These are phyloP conservation scores for Platyura marginata DNA, from an alignment of 1,140 invertebrate genomes.

Conservation along the genomic window DNA sequence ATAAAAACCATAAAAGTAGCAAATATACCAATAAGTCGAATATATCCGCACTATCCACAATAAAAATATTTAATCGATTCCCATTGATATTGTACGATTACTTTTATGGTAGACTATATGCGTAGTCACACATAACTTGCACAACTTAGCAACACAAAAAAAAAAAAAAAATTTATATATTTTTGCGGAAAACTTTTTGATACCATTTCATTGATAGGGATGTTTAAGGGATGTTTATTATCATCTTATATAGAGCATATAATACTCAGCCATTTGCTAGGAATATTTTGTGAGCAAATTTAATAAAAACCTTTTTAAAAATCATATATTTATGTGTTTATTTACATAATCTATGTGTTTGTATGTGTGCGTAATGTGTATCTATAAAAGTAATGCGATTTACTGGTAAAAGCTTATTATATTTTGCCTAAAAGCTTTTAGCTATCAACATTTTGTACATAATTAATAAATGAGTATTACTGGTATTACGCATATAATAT, in stretches of 20 bases:
- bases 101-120: too few species aligned
- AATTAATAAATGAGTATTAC: neutral
- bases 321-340: neutral
- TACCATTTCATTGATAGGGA: neutral
- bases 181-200: neutral
- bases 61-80: too few species aligned
- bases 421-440: neutral
- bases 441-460: neutral
- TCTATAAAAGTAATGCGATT: neutral
- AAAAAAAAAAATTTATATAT: neutral
- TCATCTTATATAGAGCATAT: too few species aligned
- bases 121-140: neutral
- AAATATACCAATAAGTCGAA: too few species aligned
- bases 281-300: neutral
- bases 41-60: too few species aligned
- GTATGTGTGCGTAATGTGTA: constrained; percentile 12
- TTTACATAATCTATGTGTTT: neutral
- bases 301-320: neutral
- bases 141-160: neutral
- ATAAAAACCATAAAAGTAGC: too few species aligned
- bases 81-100: too few species aligned
- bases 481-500: too few species aligned
- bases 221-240: neutral
- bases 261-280: too few species aligned
- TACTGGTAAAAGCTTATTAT: neutral